phyloP scores from a whole-genome alignment of 2,888 invertebrate species.

The Eutolmus rufibarbis region DNA sequence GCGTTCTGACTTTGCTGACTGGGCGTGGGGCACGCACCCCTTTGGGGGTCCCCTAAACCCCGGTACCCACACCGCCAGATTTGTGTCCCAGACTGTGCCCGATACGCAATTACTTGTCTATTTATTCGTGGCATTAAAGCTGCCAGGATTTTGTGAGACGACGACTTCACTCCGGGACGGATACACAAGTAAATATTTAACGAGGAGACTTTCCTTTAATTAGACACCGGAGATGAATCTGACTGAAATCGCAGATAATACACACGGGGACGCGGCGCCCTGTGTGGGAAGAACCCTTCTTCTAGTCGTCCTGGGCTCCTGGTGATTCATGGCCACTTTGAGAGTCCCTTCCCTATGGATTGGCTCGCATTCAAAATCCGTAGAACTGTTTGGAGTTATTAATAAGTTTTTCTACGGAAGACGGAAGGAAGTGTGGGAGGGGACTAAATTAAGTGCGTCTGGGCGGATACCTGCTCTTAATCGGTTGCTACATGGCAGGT shows the following conservation, averaged over 20 bases:
- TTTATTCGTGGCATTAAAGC: slow-evolving; percentile 44
- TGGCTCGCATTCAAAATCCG: background rate
- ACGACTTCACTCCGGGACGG: slow-evolving; percentile 43
- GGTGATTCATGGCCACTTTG: background rate
- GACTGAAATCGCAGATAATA: background rate
- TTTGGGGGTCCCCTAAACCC: background rate
- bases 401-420: background rate
- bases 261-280: background rate
- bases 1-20: slow-evolving; percentile 15
- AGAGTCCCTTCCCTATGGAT: background rate
- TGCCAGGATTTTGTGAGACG: slow-evolving; percentile 42
- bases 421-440: background rate
- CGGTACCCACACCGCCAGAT: background rate
- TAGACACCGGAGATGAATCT: slow-evolving; percentile 45
- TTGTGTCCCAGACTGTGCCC: background rate
- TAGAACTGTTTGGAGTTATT: background rate
- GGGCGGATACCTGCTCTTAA: background rate
- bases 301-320: background rate
- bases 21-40: slow-evolving; percentile 30
- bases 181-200: slow-evolving; percentile 47
- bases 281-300: background rate
- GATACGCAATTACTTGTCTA: slow-evolving; percentile 40
- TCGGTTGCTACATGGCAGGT: background rate
- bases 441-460: background rate
- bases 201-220: slow-evolving; percentile 44